These are phyloP conservation scores for Chaenodraco wilsoni DNA, from an alignment of 2,797 vertebrate species.

Conservation along the genomic window DNA sequence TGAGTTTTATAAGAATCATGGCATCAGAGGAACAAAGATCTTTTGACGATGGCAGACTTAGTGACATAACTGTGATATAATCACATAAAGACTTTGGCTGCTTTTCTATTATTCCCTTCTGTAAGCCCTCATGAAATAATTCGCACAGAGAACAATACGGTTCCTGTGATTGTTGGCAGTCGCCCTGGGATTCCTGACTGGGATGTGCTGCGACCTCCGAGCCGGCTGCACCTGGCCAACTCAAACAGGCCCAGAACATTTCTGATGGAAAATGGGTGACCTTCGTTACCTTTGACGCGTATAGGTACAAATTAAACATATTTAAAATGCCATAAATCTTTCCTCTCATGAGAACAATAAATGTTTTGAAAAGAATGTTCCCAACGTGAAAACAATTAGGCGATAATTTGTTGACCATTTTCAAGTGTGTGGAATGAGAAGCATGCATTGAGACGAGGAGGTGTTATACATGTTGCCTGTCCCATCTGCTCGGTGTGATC, in stretches of 20 bases:
- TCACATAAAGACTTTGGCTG: constrained; percentile 33
- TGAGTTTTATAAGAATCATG: constrained; percentile 23
- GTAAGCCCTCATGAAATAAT: constrained; percentile 34
- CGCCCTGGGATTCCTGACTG: constrained; percentile 53
- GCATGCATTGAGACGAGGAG: constrained; percentile 17
- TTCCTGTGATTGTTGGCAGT: constrained; percentile 69
- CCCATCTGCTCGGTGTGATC: constrained; percentile 29
- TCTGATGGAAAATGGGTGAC: constrained; percentile 47
- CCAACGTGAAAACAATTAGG: constrained; percentile 5
- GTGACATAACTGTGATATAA: constrained; percentile 44
- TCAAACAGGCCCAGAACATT: constrained; percentile 48
- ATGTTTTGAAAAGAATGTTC: constrained; percentile 27
- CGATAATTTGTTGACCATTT: not conserved
- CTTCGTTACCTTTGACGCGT: constrained; percentile 16
- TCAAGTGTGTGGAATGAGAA: constrained; percentile 37
- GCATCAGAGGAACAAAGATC: constrained; percentile 31
- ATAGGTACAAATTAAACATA: constrained; percentile 26
- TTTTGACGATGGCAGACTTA: constrained; percentile 36
- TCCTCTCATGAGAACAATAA: not conserved
- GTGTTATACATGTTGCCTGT: constrained; percentile 15
- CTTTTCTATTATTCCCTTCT: constrained; percentile 31
- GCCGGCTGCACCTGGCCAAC: constrained; percentile 48
- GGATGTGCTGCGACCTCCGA: constrained; percentile 56
- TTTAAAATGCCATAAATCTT: constrained; percentile 26
- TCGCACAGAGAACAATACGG: constrained; percentile 39